Base-by-base conservation (phyloP, 2,797 vertebrate genomes). In the Gadopsis bispinosus region DNA sequence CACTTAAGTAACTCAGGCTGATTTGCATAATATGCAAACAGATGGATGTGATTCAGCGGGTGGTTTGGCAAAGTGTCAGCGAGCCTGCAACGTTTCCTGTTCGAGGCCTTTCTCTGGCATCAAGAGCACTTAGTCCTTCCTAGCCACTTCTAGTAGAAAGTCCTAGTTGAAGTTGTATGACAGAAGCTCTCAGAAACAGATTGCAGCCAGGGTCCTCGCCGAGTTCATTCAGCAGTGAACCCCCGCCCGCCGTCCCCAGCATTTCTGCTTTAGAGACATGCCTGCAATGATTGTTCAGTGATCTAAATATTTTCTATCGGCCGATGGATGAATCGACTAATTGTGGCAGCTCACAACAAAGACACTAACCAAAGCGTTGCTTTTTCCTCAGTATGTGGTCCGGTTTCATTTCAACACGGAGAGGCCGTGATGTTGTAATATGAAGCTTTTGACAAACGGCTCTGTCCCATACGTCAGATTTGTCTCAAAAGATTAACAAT, bases 21-120 rank as follows among this genome's bases (percentile, higher is more conserved):
- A 89, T 92, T 91, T 89, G 79, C 86, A 91, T 92, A 87, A 81
- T 79, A 86, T 89, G 86, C 83, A 88, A 91, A 90, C 83, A 81
- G 69, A 75, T 90, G 88, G 81, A 76, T 64, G 56, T 62, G 83
- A 91, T 88, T 90, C 67, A 73, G 78, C 50, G 64, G 65, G 86
- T 61, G 84, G 86, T 83, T 89, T 91, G 87, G 88, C 87, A 75
- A 37, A 59, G 71, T 69, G 76, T 75, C 65, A 79, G 71, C 0
- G 62, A 81, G 83, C 66, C 80, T 66, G 76, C 55, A 59, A 75
- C 76, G 64, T 80, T 86, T 90, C 81, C 86, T 83, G 78, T 80
- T 75, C 54, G 80, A 87, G 80, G 79, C 87, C 79, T 84, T 76
- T 77, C 53, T 83, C 71, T 84, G 87, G 74, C 88, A 78, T 31